phyloP scores from a whole-genome alignment of 2,888 invertebrate species.

The Lysandra coridon region DNA sequence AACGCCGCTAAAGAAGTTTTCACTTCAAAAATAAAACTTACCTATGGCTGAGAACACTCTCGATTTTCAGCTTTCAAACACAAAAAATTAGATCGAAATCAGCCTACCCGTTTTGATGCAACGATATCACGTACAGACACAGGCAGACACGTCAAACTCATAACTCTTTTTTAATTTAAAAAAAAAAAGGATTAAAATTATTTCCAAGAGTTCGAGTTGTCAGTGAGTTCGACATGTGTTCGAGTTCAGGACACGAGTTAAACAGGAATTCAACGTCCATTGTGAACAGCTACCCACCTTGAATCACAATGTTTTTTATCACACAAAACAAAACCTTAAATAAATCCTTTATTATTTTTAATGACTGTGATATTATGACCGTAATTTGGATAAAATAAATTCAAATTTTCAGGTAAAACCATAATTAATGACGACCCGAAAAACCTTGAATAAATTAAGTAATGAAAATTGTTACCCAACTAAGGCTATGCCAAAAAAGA shows the following conservation, averaged over 20 bases:
- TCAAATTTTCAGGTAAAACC: neutral
- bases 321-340: neutral
- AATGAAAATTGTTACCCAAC: neutral
- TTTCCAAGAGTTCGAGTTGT: neutral
- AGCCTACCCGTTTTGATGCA: neutral
- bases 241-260: neutral
- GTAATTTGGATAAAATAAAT: neutral
- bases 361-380: neutral
- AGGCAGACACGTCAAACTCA: too few relatives aligned
- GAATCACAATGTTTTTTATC: constrained; percentile 14
- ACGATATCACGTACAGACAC: neutral
- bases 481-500: neutral
- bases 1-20: too few relatives aligned
- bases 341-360: neutral
- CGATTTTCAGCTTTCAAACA: neutral
- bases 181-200: neutral
- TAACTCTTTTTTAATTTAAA: too few relatives aligned
- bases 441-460: neutral
- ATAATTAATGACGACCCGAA: neutral
- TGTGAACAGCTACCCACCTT: constrained; percentile 16
- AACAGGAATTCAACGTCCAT: constrained; percentile 20
- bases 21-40: too few relatives aligned
- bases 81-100: neutral
- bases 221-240: neutral
- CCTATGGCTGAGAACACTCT: neutral